Conservation (phyloP, 30 jellyfish, hydroid and myxozoan species). For the Euphysa ruthae region DNA sequence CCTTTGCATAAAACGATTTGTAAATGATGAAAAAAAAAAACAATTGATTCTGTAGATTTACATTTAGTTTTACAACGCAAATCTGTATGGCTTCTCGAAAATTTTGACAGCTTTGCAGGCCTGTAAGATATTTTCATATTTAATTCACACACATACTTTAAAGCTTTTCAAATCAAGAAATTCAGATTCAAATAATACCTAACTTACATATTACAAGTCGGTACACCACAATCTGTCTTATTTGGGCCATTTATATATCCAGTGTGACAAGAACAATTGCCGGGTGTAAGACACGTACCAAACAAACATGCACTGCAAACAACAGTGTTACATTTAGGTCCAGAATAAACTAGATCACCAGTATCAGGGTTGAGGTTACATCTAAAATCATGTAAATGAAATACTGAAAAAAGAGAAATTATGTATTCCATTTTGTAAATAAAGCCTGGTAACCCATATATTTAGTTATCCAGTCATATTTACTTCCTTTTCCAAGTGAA, state of each 20-base stretch:
- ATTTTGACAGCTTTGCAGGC: no score
- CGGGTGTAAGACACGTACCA: constrained; percentile 80
- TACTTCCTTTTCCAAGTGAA: no score
- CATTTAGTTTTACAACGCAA: no score
- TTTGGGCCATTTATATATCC: constrained; percentile 29
- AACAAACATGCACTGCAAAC: constrained; percentile 49
- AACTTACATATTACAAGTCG: constrained; percentile 47
- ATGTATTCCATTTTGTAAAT: not conserved
- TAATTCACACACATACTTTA: no score
- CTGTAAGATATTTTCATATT: no score
- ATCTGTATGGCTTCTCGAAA: no score
- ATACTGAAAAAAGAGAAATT: not conserved
- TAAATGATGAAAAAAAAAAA: no score
- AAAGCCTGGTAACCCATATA: no score
- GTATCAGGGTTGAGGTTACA: constrained; percentile 39
- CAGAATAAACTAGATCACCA: constrained; percentile 52
- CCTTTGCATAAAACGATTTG: no score
- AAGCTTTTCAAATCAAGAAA: no score
- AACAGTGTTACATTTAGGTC: constrained; percentile 47
- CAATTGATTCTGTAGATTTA: no score
- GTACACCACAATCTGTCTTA: constrained; percentile 38
- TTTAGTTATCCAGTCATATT: no score
- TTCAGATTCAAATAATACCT: not conserved
- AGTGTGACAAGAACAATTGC: constrained; percentile 44
- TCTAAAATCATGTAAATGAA: constrained; percentile 4